A percentile compares a stretch with the other conserved stretches of the same genome.
Evolutionary conservation across 2,888 invertebrate species (phyloP).

Genomic region (Mythimna pallens): DNA sequence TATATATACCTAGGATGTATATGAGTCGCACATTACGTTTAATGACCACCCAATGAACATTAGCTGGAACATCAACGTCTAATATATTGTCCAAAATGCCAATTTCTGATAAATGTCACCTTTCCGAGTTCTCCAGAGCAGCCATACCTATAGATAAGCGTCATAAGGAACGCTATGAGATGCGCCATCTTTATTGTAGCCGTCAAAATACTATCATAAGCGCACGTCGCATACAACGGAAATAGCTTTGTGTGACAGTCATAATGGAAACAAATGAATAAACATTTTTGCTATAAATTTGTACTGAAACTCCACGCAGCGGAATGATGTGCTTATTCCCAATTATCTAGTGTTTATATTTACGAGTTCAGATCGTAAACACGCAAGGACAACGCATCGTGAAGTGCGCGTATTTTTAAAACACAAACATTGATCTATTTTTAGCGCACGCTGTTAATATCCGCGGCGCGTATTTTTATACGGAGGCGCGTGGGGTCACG

Average conservation of each 20-base stretch:
- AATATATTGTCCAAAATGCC: neutral
- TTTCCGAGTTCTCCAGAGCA: neutral
- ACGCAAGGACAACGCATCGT: constrained; percentile 3
- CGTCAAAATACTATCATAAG: constrained; percentile 3
- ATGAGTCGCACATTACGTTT: neutral
- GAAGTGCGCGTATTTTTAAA: constrained; percentile 46
- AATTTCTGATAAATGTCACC: neutral
- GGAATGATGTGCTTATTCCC: neutral
- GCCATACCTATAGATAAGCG: neutral
- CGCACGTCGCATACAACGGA: neutral
- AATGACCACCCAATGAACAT: neutral
- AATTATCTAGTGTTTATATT: neutral
- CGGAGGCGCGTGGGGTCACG: neutral
- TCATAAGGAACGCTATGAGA: neutral
- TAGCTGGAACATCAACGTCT: neutral
- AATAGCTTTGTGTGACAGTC: constrained; percentile 32
- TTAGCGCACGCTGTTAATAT: constrained; percentile 52
- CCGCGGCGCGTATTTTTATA: constrained; percentile 36
- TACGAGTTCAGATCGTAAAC: constrained; percentile 1
- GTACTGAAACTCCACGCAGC: neutral
- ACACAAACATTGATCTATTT: constrained; percentile 54
- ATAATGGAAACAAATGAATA: neutral
- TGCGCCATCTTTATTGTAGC: constrained; percentile 4
- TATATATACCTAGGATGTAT: no score
- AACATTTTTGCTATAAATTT: constrained; percentile 27